Conservation (phyloP, 1,140 invertebrate species). For the Hyles vespertilio region DNA sequence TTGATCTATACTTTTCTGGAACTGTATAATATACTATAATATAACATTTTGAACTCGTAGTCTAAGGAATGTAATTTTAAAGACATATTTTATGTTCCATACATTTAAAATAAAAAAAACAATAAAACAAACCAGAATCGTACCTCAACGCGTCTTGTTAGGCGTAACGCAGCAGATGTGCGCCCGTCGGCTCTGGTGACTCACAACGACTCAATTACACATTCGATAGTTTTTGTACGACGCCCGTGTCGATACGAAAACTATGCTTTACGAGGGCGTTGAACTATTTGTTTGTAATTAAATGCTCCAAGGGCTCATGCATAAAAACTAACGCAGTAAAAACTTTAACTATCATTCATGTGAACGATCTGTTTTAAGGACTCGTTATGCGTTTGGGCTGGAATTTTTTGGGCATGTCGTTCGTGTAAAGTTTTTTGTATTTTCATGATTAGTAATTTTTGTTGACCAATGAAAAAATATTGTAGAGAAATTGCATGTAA, state of each 20-base stretch:
- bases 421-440: too few relatives aligned
- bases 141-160: conserved; percentile 33
- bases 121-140: conserved; percentile 15
- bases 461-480: too few relatives aligned
- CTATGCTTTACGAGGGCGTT: conserved; percentile 48
- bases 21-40: too few relatives aligned
- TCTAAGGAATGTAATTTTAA: too few relatives aligned
- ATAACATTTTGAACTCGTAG: too few relatives aligned
- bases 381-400: too few relatives aligned
- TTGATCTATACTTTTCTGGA: too few relatives aligned
- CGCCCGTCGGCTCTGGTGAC: conserved; percentile 39
- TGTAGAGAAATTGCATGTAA: too few relatives aligned
- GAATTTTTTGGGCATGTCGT: too few relatives aligned
- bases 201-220: conserved; percentile 72
- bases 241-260: conserved; percentile 44
- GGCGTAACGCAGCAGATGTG: conserved; percentile 61
- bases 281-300: conserved; percentile 33
- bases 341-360: conserved; percentile 5
- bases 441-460: too few relatives aligned
- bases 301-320: conserved; percentile 8
- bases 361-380: not conserved
- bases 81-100: too few relatives aligned
- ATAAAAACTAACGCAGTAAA: conserved; percentile 7
- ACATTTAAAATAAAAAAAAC: not conserved
- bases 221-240: conserved; percentile 63